Base-by-base conservation (phyloP, 2,113 vertebrate species). In the Aegotheles bennettii region DNA sequence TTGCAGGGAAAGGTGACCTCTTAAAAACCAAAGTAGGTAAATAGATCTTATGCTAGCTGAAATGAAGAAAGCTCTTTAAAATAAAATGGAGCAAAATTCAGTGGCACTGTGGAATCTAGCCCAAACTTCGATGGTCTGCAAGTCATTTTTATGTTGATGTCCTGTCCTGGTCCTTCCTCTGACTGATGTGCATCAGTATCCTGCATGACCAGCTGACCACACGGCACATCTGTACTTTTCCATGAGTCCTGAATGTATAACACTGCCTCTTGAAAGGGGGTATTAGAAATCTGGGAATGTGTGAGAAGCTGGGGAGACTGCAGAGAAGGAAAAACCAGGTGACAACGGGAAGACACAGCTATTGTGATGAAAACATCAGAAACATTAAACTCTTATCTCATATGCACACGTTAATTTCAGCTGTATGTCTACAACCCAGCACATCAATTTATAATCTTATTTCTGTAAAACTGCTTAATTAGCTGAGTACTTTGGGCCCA, bases 11-110 rank as follows among this genome's bases (percentile, higher is more conserved):
- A 88, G 83, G 79, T 93, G 92, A 95, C 86, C 90, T 90, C 89
- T 86, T 71, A 81, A 71, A 86, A 93, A 64, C 47, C 56, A 40
- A 94, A 95, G 90, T 88, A 95, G 85, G 91, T 92, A 95, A 94
- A 93, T 90, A 89, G 94, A 77, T 76, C 68, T 95, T 75, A 81
- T 8, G n/a, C 47, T 86, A 70, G 43, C 48, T 68, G 51, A 45
- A 45, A 42, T 28, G 20, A 77, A 80, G 33, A 43, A 80, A 76
- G 50, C 59, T 70, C n/a, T 80, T 54, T 53, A 68, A 82, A 89
- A 87, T 71, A 91, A 94, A 96, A 86, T 75, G 83, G 76, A 81
- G 56, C 85, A 96, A 59, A 78, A 90, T 51, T 68, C 83, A 43
- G 76, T 84, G 60, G 26, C 33, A 11, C 36, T 38, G 57, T 80